A percentile compares a stretch with the other conserved stretches of the same genome.
phyloP scores from a whole-genome alignment of 2,888 invertebrate species.

The Brachynemurus nebulosus region DNA sequence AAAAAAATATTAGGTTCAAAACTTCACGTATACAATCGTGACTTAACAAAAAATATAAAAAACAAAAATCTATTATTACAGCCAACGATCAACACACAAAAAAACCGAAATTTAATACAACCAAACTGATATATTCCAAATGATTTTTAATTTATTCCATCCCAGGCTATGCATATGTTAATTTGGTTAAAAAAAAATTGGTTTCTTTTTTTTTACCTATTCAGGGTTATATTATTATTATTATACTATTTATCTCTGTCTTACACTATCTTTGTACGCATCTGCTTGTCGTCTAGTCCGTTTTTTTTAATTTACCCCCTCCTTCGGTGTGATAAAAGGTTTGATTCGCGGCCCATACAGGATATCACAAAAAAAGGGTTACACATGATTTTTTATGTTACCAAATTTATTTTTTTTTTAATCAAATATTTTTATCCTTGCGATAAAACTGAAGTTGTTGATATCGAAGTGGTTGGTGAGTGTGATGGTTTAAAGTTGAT shows the following conservation, averaged over 20 bases:
- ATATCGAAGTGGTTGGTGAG: too few relatives aligned
- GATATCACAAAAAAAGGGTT: slow-evolving; percentile 1
- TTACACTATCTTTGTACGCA: too few relatives aligned
- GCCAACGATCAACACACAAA: too few relatives aligned
- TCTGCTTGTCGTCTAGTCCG: too few relatives aligned
- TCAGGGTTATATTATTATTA: slow-evolving; percentile 3
- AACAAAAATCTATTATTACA: too few relatives aligned
- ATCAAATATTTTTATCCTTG: too few relatives aligned
- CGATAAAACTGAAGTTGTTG: too few relatives aligned
- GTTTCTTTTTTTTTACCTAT: not conserved
- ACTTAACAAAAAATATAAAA: not conserved
- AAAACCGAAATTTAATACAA: not conserved
- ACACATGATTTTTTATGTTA: too few relatives aligned
- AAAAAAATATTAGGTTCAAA: not conserved
- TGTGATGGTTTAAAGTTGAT: too few relatives aligned
- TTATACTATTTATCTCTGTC: slow-evolving; percentile 1
- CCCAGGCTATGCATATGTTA: slow-evolving; percentile 5
- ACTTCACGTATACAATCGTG: not conserved
- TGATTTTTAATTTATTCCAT: slow-evolving; percentile 1
- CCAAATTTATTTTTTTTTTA: too few relatives aligned
- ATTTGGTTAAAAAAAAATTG: slow-evolving; percentile 4
- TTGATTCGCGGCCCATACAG: slow-evolving; percentile 2
- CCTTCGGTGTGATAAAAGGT: too few relatives aligned
- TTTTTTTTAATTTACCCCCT: slow-evolving; percentile 5
- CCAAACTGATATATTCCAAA: not conserved